phyloP scores from a whole-genome alignment of 2,888 invertebrate species.

The Pecten maximus region DNA sequence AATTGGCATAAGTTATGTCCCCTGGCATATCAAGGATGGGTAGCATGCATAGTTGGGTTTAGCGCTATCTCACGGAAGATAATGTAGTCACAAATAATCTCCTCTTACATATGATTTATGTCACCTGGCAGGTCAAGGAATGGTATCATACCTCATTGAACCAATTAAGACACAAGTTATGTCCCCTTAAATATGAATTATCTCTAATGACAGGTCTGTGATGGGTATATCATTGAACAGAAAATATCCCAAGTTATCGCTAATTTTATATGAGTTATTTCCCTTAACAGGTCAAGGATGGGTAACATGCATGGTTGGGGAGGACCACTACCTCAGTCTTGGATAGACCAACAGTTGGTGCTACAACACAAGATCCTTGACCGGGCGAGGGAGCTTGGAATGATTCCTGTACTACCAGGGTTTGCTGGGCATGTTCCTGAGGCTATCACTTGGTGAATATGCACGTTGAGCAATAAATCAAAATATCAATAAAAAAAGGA shows the following conservation, averaged over 20 bases:
- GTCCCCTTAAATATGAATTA: background rate
- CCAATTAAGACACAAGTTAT: background rate
- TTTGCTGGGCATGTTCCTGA: conserved; percentile 95
- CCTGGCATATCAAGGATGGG: no score
- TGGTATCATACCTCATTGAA: no score
- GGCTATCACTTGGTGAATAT: conserved; percentile 84
- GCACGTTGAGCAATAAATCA: background rate
- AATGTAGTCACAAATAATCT: no score
- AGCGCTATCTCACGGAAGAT: no score
- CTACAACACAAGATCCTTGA: conserved; percentile 89
- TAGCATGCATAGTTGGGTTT: no score
- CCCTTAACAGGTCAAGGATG: conserved; percentile 89
- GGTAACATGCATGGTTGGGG: conserved; percentile 95
- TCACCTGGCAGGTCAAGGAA: no score
- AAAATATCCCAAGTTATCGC: no score
- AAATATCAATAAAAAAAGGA: background rate
- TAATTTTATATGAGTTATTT: background rate
- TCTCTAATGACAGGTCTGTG: conserved; percentile 86
- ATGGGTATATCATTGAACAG: conserved; percentile 89
- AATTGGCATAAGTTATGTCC: background rate
- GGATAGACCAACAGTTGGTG: conserved; percentile 87
- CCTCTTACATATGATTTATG: no score
- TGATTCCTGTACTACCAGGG: conserved; percentile 88
- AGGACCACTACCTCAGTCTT: conserved; percentile 89
- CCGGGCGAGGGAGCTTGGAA: conserved; percentile 91